These are phyloP conservation scores for Drosophila neonasuta DNA, from an alignment of 2,888 invertebrate genomes.

Conservation along the genomic window DNA sequence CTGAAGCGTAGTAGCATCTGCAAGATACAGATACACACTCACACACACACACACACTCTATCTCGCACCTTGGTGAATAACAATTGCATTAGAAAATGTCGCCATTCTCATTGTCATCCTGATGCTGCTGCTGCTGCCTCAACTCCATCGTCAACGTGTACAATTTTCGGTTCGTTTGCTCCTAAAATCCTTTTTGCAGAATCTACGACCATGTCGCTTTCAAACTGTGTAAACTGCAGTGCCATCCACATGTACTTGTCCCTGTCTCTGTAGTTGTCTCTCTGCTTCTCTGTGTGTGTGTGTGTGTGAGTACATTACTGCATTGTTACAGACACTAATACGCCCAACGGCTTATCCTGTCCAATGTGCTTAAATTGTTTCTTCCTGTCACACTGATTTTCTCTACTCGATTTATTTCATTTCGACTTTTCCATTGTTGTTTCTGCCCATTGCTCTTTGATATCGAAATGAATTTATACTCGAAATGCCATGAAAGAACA, in stretches of 20 bases:
- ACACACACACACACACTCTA: constrained; percentile 18
- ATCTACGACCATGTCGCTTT: constrained; percentile 68
- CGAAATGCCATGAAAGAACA: constrained; percentile 14
- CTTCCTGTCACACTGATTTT: constrained; percentile 76
- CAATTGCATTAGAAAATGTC: constrained; percentile 71
- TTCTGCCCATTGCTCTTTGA: constrained; percentile 24
- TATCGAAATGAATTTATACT: constrained; percentile 57
- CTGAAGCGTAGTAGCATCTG: constrained; percentile 30
- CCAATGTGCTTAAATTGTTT: constrained; percentile 77
- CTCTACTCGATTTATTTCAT: constrained; percentile 69
- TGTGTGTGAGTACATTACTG: constrained; percentile 52
- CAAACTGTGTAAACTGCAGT: constrained; percentile 66
- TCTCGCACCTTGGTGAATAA: constrained; percentile 31
- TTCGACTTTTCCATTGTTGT: constrained; percentile 55
- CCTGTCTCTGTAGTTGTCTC: not conserved
- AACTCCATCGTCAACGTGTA: constrained; percentile 57
- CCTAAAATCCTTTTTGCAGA: constrained; percentile 75
- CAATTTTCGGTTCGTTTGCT: constrained; percentile 80
- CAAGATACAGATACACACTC: constrained; percentile 39
- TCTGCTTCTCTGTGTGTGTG: not conserved
- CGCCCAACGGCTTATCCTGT: constrained; percentile 69
- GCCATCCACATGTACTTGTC: constrained; percentile 19
- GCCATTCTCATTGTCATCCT: constrained; percentile 56
- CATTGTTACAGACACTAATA: constrained; percentile 71
- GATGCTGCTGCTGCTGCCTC: constrained; percentile 18